Conservation (phyloP, 2,113 vertebrate species). For the Speoplatyrhinus poulsoni region DNA sequence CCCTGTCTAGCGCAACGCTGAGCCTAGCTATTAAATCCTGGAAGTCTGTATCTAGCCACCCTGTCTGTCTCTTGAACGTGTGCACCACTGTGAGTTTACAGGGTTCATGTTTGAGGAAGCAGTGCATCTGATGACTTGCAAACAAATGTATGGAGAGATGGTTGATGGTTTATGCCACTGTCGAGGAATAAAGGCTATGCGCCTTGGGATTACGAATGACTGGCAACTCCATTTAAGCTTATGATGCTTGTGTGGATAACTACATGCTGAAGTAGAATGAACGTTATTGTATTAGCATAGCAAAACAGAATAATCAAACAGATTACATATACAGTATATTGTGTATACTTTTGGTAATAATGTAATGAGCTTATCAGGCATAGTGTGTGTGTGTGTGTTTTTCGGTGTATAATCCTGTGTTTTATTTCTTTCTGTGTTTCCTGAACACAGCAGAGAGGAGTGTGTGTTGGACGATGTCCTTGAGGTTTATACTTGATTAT, state of each 20-base stretch:
- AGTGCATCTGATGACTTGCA: no score
- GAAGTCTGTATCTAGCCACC: constrained; percentile 44
- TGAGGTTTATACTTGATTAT: constrained; percentile 72
- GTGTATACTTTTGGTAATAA: neutral
- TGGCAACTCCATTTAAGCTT: no score
- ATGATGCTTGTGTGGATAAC: no score
- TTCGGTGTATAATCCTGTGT: constrained; percentile 6
- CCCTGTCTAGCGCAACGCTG: constrained; percentile 48
- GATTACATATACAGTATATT: neutral
- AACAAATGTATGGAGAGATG: no score
- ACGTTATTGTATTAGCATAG: no score
- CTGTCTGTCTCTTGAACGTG: constrained; percentile 7
- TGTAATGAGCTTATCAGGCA: neutral
- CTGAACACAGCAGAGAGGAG: constrained; percentile 26
- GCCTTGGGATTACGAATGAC: no score
- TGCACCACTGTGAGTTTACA: no score
- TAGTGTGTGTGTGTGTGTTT: neutral
- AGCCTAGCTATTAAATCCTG: constrained; percentile 54
- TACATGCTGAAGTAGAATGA: no score
- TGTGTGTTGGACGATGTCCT: constrained; percentile 66
- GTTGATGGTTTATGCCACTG: no score
- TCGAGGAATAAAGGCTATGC: no score
- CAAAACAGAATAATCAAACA: neutral
- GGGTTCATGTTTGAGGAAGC: no score
- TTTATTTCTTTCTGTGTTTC: neutral